A percentile compares a stretch with the other conserved stretches of the same genome.
Conservation (phyloP, 2,113 vertebrate genomes). For the Mormoops blainvillei region DNA sequence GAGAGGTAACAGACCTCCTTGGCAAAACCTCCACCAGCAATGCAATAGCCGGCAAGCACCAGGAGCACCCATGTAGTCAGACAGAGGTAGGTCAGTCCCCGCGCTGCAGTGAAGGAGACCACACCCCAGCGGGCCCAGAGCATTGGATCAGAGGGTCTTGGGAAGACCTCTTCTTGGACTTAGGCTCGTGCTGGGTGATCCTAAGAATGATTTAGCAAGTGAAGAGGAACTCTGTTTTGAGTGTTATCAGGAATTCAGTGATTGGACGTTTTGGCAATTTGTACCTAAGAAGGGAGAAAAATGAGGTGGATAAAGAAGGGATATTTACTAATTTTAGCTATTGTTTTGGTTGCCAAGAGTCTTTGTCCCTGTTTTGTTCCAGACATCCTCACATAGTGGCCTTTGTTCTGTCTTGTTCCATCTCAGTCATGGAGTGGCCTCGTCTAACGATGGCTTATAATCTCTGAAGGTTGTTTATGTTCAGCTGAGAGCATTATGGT, state of each 20-base stretch:
- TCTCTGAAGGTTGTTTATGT: neutral
- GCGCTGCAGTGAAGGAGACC: too few species aligned
- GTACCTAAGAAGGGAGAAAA: neutral
- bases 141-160: neutral
- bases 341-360: neutral
- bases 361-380: neutral
- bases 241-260: neutral
- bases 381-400: neutral
- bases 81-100: neutral
- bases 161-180: neutral
- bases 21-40: neutral
- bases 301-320: neutral
- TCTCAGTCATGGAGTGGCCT: neutral
- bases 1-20: rapidly evolving
- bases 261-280: neutral
- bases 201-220: neutral
- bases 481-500: neutral
- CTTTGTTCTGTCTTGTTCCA: neutral
- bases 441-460: neutral
- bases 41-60: neutral
- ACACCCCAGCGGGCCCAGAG: too few species aligned
- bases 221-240: neutral
- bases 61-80: rapidly evolving
- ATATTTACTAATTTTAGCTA: neutral
- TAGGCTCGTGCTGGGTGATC: neutral